Base-by-base conservation (phyloP, 2,113 vertebrate genomes). In the Burhinus bistriatus region DNA sequence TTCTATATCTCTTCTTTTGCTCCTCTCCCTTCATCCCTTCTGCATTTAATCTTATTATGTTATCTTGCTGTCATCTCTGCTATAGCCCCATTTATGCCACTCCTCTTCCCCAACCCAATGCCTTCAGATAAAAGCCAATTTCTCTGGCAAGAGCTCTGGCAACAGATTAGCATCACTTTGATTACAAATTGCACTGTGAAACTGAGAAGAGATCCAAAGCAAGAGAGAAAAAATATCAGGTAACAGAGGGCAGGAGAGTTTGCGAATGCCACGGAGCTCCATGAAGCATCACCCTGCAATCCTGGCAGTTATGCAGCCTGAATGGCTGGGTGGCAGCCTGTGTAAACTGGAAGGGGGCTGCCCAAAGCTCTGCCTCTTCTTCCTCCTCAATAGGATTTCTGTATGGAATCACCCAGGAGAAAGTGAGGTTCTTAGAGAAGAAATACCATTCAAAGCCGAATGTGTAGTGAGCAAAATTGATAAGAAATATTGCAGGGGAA, bases 401-500 rank as follows among this genome's bases (percentile, higher is more conserved):
- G 11, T 62, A 57, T 44, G 52, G 61, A 90, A 83, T 59, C 57
- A 84, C 11, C 5, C 26, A 42, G 34, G 54, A 76, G 59, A 92
- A 79, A 57, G 34, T 26, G 51, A 72, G 32, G 26, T 12, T 93
- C 18, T 71, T 40, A 47, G 69, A 90, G 68, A 78, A 52, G 47
- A 95, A 69, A 81, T 44, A 76, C 5, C 71, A 36, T 32, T 79
- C 65, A n/a, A 83, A 95, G 36, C 36, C 0, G 0, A 72, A 14
- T 0, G 2, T 9, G 14, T 34, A 59, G 42, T 29, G 52, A 87
- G 44, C 13, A 87, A 95, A 89, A 14, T 47, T 68, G 72, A 25
- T 78, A 58, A 86, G 80, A 94, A 92, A 90, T 87, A 92, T 44
- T 92, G 69, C 76, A 90, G 36, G 12, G 65, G 65, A 93, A 95